Base-by-base conservation (phyloP, 2,797 vertebrate species). In the Natrix natrix region DNA sequence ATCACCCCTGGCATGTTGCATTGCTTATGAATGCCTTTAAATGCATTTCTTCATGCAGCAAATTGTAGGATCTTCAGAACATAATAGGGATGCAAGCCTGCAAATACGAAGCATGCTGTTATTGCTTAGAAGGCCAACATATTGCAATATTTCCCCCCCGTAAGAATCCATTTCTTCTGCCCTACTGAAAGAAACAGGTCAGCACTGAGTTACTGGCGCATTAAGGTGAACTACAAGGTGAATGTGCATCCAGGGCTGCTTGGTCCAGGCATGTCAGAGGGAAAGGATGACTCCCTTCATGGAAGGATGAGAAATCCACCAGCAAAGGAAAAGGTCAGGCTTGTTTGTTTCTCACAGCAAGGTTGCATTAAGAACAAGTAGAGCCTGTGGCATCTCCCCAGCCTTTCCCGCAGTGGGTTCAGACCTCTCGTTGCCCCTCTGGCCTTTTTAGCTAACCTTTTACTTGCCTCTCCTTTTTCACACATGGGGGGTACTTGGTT, bases 331-430 rank as follows among this genome's bases (percentile, higher is more conserved):
- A 3, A 66, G 94, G 87, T 95, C 92, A 92, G 92, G 94, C 91
- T 91, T 0, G 0, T 94, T 96, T 96, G 90, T 92, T 93, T 93
- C 93, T 94, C 83, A 54, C 91, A 92, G 78, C 28, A 94, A 93
- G 90, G 89, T 24, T 92, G 92, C 90, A 93, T 93, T 90, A 95
- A 92, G 93, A 89, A 54, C 54, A 92, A 92, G 55, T 1, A 52
- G 37, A n/a, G 88, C 43, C 60, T 28, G 24, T n/a, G 43, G 59
- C 43, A 48, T n/a, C 43, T 61, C 88, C 26, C 22, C 1, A 83
- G 74, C 74, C 10, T 83, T 83, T 48, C 37, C 11, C 59, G 52
- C 37, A 54, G 88, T 52, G 88, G 88, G 88, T 26, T 63, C 60
- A 94, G 86, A 52, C 69, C 28, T 91, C 69, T 94, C 0, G 0